Evolutionary conservation across 2,797 vertebrate genomes (phyloP), one percentile per base, ranked within the genome.

Genomic region (Taenioides sp.): DNA sequence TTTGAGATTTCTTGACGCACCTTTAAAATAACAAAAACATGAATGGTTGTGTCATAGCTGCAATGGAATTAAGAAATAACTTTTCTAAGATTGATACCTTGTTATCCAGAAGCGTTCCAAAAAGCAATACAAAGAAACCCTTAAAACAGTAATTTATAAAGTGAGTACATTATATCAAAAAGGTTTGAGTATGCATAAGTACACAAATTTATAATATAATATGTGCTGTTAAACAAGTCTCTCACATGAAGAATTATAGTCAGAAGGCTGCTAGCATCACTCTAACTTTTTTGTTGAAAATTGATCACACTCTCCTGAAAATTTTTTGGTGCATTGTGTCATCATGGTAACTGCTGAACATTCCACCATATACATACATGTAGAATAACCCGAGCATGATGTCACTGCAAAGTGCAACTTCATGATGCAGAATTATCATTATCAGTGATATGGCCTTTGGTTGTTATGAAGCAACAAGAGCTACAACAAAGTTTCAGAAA

Each of bases 91-190:
- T 34, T 72, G 79, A 4, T 78, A 92, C 91, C 85, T 85, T 90
- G 74, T 65, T 84, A 73, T 91, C 90, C 68, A 91, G 37, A 18
- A 91, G 76, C 0, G 83, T 90, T 83, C 91, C 92, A 79, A 91
- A 93, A 43, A 91, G 52, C 72, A 92, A 77, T 74, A 92, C 79
- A 76, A 92, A 91, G 84, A 92, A 88, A 37, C 92, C 91, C 92
- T 93, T 75, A 70, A 83, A 23, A 75, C 4, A 70, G 7, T 22
- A 18, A 59, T 18, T 14, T 16, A 59, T 18, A 34, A 37, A 61
- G 25, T 59, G 14, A 59, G 25, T 27, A 58, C 14, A 55, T 25
- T 14, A 25, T 18, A 59, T 27, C 17, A 59, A 28, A 27, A 23
- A 22, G 10, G 10, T 55, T 22, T 27, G 6, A 16, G 22, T 27